Evolutionary conservation across 2,888 invertebrate species (phyloP).

Genomic region (Abrostola tripartita): DNA sequence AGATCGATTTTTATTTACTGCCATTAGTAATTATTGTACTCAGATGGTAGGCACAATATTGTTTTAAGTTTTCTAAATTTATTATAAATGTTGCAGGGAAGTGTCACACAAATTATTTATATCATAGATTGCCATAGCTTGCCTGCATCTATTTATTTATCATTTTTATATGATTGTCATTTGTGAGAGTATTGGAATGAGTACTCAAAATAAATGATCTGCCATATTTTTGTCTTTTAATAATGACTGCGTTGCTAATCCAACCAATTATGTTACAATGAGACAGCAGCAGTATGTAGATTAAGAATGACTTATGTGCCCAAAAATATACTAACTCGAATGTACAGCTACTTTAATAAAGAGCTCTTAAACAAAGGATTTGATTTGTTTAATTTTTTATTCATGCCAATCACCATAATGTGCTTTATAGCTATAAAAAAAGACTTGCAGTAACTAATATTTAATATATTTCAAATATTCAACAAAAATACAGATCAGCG

Average conservation of each 20-base stretch:
- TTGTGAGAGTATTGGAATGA: constrained; percentile 83
- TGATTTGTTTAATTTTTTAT: constrained; percentile 57
- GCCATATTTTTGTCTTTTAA: constrained; percentile 87
- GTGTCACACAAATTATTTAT: constrained; percentile 85
- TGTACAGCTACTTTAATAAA: constrained; percentile 89
- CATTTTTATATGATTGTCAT: constrained; percentile 82
- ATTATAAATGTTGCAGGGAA: constrained; percentile 82
- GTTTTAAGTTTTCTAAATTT: constrained; percentile 74
- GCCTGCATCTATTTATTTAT: constrained; percentile 88
- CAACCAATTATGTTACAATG: constrained; percentile 78
- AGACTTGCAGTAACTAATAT: constrained; percentile 6
- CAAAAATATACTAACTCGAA: constrained; percentile 89
- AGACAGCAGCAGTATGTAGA: constrained; percentile 81
- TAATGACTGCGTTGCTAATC: constrained; percentile 84
- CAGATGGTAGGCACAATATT: constrained; percentile 74
- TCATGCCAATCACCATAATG: constrained; percentile 24
- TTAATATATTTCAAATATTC: constrained; percentile 40
- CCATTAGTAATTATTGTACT: constrained; percentile 83
- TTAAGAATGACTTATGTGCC: constrained; percentile 87
- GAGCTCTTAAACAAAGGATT: constrained; percentile 80
- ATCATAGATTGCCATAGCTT: constrained; percentile 86
- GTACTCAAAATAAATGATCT: constrained; percentile 88
- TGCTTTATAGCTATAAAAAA: constrained; percentile 15
- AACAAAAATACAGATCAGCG: constrained; percentile 42
- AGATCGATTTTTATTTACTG: constrained; percentile 84